phyloP scores from a whole-genome alignment of 2,797 vertebrate species.

The Sus cebifrons region DNA sequence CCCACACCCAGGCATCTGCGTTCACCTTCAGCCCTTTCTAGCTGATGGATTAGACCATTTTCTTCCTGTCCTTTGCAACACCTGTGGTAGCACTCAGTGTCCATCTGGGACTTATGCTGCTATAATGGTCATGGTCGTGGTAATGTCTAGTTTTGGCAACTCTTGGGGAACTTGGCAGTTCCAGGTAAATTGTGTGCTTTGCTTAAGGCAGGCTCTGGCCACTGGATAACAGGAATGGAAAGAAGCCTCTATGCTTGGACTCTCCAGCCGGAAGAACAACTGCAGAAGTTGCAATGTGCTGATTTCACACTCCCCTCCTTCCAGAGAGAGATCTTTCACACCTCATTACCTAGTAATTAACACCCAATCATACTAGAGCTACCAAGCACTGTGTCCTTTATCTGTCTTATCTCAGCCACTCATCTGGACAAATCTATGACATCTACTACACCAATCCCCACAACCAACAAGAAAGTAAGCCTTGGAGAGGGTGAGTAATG shows the following conservation, averaged over 20 bases:
- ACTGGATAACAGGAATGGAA: constrained; percentile 84
- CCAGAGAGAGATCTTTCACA: background rate
- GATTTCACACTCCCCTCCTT: background rate
- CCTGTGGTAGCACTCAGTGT: constrained; percentile 82
- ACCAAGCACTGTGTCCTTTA: background rate
- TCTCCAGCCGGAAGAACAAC: background rate
- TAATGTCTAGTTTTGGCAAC: constrained; percentile 87
- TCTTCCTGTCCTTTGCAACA: constrained; percentile 85
- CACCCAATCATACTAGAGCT: background rate
- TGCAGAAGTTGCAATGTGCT: background rate
- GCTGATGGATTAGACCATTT: constrained; percentile 78
- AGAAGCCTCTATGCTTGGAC: constrained; percentile 78
- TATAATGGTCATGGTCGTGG: constrained; percentile 74
- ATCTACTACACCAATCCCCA: background rate
- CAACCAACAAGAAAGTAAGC: background rate
- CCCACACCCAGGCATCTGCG: background rate
- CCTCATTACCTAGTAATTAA: background rate
- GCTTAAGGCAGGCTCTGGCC: constrained; percentile 84
- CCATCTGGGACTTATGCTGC: constrained; percentile 85
- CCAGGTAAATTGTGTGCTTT: constrained; percentile 81
- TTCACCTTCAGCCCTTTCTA: background rate
- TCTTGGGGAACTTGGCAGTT: constrained; percentile 86
- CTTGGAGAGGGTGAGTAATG: background rate
- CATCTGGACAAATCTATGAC: background rate
- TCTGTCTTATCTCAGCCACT: background rate